Conservation (phyloP, 2,888 invertebrate species). For the Ametastegia equiseti region DNA sequence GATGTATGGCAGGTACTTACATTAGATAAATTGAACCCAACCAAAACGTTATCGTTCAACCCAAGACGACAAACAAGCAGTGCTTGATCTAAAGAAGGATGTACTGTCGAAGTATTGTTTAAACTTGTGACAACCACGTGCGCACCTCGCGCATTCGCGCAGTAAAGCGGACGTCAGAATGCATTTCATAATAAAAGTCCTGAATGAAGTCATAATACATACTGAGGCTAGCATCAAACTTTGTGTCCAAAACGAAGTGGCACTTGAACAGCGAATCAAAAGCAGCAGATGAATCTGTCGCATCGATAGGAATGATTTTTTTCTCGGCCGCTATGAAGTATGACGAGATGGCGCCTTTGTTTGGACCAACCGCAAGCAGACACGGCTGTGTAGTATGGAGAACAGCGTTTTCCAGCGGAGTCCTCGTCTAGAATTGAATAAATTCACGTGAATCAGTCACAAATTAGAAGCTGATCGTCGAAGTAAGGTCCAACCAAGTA, state of each 20-base stretch:
- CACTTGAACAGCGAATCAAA: constrained; percentile 26
- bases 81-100: background rate
- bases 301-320: background rate
- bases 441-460: background rate
- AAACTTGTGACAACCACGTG: constrained; percentile 43
- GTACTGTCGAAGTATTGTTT: background rate
- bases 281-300: constrained; percentile 10
- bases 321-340: constrained; percentile 33
- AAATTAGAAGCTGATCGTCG: background rate
- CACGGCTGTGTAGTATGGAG: background rate
- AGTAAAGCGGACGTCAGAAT: constrained; percentile 32
- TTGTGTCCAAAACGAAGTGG: constrained; percentile 27
- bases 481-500: background rate
- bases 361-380: constrained; percentile 33
- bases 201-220: constrained; percentile 38
- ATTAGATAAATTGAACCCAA: background rate
- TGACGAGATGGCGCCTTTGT: background rate
- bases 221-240: constrained; percentile 12
- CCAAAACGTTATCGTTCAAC: background rate
- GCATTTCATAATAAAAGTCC: constrained; percentile 28
- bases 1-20: background rate
- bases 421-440: constrained; percentile 34
- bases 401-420: constrained; percentile 14
- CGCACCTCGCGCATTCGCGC: constrained; percentile 28
- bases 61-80: background rate